phyloP scores from a whole-genome alignment of 2,797 vertebrate species.

The Lutjanus argentimaculatus region DNA sequence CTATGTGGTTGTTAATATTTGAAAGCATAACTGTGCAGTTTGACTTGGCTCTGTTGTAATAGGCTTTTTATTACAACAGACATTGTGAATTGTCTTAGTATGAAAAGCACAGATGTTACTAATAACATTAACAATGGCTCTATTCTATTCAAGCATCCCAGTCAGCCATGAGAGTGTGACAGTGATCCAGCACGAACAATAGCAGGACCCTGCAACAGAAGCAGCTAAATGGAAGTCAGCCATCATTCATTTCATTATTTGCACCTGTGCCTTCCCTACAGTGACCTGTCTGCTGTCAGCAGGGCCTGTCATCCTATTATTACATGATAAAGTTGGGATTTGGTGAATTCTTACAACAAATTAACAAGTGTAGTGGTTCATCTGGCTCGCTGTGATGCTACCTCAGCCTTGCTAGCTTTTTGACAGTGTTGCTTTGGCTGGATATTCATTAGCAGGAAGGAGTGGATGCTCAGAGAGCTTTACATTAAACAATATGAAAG shows the following conservation, averaged over 20 bases:
- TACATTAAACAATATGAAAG: neutral
- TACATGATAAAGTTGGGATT: neutral
- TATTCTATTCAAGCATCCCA: slow-evolving; percentile 11
- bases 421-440: neutral
- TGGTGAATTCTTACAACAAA: neutral
- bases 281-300: neutral
- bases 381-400: neutral
- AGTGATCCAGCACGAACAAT: neutral
- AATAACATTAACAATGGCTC: slow-evolving; percentile 18
- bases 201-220: slow-evolving; percentile 20
- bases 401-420: neutral
- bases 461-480: too few species aligned
- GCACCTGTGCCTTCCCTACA: neutral
- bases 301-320: neutral
- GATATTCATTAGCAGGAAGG: neutral
- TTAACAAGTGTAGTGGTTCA: neutral
- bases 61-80: neutral
- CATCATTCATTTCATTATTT: slow-evolving; percentile 9
- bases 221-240: slow-evolving; percentile 10
- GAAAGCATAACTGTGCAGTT: neutral
- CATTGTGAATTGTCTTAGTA: slow-evolving; percentile 12
- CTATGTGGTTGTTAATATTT: neutral
- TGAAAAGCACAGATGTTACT: slow-evolving; percentile 19
- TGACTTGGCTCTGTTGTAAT: neutral
- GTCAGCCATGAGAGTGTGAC: neutral